Conservation (phyloP, 1,140 invertebrate genomes). For the Lineus longissimus region DNA sequence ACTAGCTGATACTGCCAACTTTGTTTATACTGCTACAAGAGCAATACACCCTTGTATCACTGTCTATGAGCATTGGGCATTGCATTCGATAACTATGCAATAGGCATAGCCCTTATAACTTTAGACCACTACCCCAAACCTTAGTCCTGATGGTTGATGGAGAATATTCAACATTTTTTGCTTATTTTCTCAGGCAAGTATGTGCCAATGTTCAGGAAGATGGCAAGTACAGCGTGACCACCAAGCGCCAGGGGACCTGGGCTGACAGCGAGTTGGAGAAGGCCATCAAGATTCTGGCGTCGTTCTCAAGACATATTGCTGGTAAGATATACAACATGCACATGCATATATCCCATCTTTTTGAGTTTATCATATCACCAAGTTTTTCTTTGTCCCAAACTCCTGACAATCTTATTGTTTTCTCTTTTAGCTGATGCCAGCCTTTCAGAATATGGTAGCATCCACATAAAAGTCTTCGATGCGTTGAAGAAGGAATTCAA, state of each 20-base stretch:
- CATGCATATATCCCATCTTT: too few species aligned
- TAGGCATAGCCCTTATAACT: too few species aligned
- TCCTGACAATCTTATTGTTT: slow-evolving; percentile 11
- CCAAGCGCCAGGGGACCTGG: slow-evolving; percentile 56
- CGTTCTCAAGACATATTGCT: slow-evolving; percentile 39
- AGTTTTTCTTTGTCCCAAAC: too few species aligned
- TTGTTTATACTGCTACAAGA: too few species aligned
- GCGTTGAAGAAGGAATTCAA: slow-evolving; percentile 67
- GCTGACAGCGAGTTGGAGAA: slow-evolving; percentile 60
- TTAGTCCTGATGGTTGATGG: too few species aligned
- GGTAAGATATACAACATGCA: slow-evolving; percentile 19
- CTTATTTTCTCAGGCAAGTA: slow-evolving; percentile 24
- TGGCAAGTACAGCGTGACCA: slow-evolving; percentile 24
- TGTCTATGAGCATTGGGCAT: too few species aligned
- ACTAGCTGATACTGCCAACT: not conserved
- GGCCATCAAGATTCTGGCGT: slow-evolving; percentile 55
- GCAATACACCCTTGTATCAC: too few species aligned
- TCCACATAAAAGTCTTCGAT: slow-evolving; percentile 61
- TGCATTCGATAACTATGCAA: too few species aligned
- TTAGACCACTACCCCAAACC: too few species aligned
- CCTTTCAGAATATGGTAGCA: slow-evolving; percentile 57
- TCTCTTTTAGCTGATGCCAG: slow-evolving; percentile 30
- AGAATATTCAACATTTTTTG: too few species aligned
- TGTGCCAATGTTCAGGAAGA: slow-evolving; percentile 19
- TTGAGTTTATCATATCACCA: too few species aligned